Evolutionary conservation across 1,140 invertebrate species (phyloP).

Genomic region (Chironomus tepperi): DNA sequence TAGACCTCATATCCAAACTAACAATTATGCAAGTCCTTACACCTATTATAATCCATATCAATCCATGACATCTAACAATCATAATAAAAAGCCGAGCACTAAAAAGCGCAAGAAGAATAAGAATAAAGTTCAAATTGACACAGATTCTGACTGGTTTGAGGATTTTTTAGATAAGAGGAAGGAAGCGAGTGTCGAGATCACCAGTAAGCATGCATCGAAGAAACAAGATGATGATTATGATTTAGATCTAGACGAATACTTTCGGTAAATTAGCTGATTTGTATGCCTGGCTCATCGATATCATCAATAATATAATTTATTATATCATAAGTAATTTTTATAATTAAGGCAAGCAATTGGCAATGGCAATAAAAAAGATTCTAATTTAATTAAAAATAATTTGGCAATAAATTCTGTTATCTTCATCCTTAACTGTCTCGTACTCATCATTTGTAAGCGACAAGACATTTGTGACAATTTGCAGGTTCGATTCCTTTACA

Average conservation of each 20-base stretch:
- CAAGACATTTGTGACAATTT: no score
- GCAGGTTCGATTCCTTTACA: no score
- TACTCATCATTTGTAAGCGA: no score
- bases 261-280: neutral
- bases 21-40: neutral
- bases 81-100: neutral
- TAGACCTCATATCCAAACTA: neutral
- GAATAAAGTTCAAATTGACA: neutral
- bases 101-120: conserved; percentile 1
- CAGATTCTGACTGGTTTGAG: conserved; percentile 17
- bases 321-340: neutral
- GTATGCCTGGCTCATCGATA: neutral
- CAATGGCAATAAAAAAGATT: conserved; percentile 34
- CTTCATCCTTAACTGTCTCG: neutral
- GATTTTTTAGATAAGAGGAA: conserved; percentile 17
- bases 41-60: neutral
- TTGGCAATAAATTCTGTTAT: neutral
- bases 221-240: neutral
- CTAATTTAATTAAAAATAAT: neutral
- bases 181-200: neutral
- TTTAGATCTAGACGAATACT: neutral
- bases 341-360: conserved; percentile 36
- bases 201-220: neutral
- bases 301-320: neutral
- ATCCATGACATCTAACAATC: neutral